A percentile compares a stretch with the other conserved stretches of the same genome.
phyloP scores from a whole-genome alignment of 2,113 vertebrate genomes.

The Ancistrus triradiatus region DNA sequence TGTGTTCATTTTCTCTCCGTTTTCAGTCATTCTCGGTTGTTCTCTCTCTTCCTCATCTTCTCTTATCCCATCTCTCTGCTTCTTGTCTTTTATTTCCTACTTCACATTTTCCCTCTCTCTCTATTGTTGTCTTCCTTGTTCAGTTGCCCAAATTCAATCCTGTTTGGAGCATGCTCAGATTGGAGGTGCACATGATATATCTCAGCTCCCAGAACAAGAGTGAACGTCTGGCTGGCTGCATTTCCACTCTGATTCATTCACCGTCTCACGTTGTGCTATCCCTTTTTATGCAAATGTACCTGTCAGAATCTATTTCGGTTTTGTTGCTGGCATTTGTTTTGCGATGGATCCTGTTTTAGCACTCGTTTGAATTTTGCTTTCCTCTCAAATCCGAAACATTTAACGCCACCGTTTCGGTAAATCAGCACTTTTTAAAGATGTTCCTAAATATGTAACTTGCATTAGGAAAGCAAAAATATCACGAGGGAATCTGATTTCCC shows the following conservation, averaged over 20 bases:
- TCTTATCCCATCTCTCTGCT: not conserved
- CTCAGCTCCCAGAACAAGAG: conserved; percentile 33
- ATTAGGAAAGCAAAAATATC: not conserved
- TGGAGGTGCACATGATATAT: conserved; percentile 33
- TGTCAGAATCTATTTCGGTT: conserved; percentile 49
- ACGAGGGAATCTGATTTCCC: not conserved
- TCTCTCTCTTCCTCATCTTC: conserved; percentile 4
- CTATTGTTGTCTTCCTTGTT: not conserved
- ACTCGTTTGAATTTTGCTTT: conserved; percentile 29
- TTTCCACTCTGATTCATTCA: conserved; percentile 46
- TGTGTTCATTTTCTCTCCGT: conserved; percentile 36
- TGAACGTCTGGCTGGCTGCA: conserved; percentile 39
- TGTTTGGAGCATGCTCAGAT: conserved; percentile 27
- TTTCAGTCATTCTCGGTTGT: conserved; percentile 14
- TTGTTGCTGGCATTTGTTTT: conserved; percentile 42
- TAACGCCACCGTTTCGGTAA: conserved; percentile 23
- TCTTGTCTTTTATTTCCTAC: conserved; percentile 11
- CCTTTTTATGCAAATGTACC: conserved; percentile 45
- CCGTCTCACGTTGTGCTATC: conserved; percentile 32
- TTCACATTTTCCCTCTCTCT: conserved; percentile 7
- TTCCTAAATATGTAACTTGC: conserved; percentile 34
- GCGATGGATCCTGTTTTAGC: conserved; percentile 32
- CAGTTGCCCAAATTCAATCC: conserved; percentile 40
- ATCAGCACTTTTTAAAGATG: conserved; percentile 26
- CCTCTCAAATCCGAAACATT: conserved; percentile 30